Percentiles rank a stretch among this genome's conserved stretches.
phyloP scores from a whole-genome alignment of 2,888 invertebrate species.

The Chorisops tibialis region DNA sequence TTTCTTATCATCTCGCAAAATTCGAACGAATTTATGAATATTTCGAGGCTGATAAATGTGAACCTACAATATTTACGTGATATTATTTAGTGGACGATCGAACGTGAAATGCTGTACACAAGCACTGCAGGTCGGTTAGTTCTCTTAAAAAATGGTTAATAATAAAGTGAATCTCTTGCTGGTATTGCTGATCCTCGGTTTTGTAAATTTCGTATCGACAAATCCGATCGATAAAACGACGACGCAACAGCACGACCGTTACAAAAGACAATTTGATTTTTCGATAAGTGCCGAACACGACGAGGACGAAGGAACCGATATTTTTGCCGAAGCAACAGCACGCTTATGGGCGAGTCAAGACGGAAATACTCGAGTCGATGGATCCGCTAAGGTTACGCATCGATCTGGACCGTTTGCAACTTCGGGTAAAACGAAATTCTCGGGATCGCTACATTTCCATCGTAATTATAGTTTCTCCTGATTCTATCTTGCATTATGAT shows the following conservation, averaged over 20 bases:
- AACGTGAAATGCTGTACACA: too few species aligned
- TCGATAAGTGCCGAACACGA: constrained; percentile 49
- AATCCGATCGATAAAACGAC: too few species aligned
- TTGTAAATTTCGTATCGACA: too few species aligned
- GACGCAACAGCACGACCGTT: constrained; percentile 22
- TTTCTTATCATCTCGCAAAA: too few species aligned
- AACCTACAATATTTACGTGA: too few species aligned
- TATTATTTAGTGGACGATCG: too few species aligned
- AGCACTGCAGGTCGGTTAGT: too few species aligned
- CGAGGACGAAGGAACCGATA: constrained; percentile 47
- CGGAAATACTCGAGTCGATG: constrained; percentile 47
- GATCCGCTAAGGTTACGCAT: constrained; percentile 47
- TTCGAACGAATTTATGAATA: too few species aligned
- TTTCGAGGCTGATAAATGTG: too few species aligned
- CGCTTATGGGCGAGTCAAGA: constrained; percentile 48
- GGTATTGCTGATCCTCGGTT: too few species aligned
- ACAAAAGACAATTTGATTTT: constrained; percentile 48
- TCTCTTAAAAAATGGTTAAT: too few species aligned
- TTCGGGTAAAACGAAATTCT: constrained; percentile 43
- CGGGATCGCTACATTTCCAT: constrained; percentile 17
- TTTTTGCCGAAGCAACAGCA: constrained; percentile 48
- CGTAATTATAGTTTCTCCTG: constrained; percentile 10
- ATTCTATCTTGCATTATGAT: not conserved
- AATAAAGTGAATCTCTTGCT: too few species aligned
- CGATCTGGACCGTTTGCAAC: constrained; percentile 40